phyloP scores from a whole-genome alignment of 2,113 vertebrate species.

The Tricholaema leucomelas region DNA sequence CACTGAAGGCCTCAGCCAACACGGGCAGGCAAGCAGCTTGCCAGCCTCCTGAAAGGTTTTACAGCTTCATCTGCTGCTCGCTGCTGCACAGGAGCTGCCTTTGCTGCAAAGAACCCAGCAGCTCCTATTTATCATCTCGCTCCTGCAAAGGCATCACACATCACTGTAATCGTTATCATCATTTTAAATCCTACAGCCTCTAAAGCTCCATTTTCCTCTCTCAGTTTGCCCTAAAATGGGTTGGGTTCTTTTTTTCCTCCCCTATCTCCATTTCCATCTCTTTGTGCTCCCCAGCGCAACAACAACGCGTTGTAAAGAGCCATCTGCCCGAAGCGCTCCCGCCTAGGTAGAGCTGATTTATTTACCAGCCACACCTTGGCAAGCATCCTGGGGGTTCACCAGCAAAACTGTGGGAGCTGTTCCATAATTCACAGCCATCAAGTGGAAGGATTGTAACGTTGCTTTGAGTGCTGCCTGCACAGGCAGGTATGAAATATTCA shows the following conservation, averaged over 20 bases:
- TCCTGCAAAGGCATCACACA: background rate
- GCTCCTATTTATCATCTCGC: background rate
- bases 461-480: constrained; percentile 51
- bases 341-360: constrained; percentile 57
- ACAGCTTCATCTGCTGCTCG: background rate
- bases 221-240: background rate
- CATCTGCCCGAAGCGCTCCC: constrained; percentile 60
- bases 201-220: background rate
- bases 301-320: constrained; percentile 64
- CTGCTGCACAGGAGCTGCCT: background rate
- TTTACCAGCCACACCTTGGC: constrained; percentile 67
- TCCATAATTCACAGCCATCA: constrained; percentile 74
- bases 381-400: constrained; percentile 64
- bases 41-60: too few species aligned
- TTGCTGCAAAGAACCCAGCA: background rate
- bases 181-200: background rate
- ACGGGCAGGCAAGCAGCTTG: too few species aligned
- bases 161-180: background rate
- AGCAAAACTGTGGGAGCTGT: constrained; percentile 49
- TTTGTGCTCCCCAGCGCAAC: background rate
- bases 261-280: background rate
- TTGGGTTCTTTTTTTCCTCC: background rate
- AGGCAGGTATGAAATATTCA: constrained; percentile 72
- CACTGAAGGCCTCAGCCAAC: too few species aligned
- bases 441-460: constrained; percentile 63